These are phyloP conservation scores for Leptarthrus brevirostris DNA, from an alignment of 2,888 invertebrate species.

Conservation along the genomic window DNA sequence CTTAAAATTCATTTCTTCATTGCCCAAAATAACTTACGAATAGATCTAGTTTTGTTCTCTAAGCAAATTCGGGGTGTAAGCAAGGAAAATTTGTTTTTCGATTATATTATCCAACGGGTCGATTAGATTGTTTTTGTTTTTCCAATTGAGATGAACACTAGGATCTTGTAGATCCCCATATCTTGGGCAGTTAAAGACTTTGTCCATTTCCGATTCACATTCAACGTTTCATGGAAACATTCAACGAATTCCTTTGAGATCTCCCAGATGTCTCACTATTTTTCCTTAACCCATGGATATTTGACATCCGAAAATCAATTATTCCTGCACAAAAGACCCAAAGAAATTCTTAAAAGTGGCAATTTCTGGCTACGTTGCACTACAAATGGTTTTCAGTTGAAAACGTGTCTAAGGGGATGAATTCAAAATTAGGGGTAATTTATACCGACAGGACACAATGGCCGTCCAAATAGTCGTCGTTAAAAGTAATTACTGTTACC, in stretches of 20 bases:
- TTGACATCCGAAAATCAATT: conserved; percentile 6
- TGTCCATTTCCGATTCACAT: neutral
- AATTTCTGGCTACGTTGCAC: neutral
- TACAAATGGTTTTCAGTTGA: conserved; percentile 26
- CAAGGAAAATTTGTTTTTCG: too few relatives aligned
- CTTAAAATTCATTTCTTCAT: too few relatives aligned
- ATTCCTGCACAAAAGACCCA: conserved; percentile 14
- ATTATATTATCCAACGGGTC: too few relatives aligned
- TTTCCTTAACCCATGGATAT: neutral
- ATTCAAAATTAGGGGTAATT: conserved; percentile 1
- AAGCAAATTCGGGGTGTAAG: too few relatives aligned
- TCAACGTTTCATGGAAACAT: neutral
- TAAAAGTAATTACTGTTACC: conserved; percentile 24
- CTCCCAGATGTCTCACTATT: neutral
- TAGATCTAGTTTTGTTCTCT: too few relatives aligned
- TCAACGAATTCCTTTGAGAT: neutral
- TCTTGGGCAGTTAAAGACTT: too few relatives aligned
- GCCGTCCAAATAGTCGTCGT: conserved; percentile 24
- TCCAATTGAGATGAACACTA: too few relatives aligned
- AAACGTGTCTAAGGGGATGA: conserved; percentile 12
- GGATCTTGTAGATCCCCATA: too few relatives aligned
- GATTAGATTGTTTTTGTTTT: too few relatives aligned
- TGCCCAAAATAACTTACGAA: too few relatives aligned
- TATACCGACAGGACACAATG: conserved; percentile 1
- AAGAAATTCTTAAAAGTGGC: neutral